phyloP scores from a whole-genome alignment of 2,888 invertebrate species.

The Limnephilus marmoratus region DNA sequence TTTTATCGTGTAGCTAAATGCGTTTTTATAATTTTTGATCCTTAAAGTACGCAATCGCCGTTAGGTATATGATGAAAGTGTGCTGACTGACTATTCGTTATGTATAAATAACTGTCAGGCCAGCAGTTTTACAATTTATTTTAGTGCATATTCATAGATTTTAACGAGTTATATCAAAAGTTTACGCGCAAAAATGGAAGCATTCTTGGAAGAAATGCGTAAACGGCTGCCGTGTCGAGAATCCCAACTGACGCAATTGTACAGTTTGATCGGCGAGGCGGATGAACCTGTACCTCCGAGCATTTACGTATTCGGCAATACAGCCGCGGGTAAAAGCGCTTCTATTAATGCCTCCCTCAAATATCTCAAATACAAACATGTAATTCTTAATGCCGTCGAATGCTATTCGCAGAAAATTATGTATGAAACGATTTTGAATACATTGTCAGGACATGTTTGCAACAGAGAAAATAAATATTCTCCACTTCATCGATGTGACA shows the following conservation, averaged over 20 bases:
- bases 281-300: constrained; percentile 82
- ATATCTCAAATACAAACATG: constrained; percentile 78
- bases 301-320: constrained; percentile 89
- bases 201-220: constrained; percentile 71
- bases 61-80: too few species aligned
- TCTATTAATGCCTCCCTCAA: constrained; percentile 78
- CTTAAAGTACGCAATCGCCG: not conserved
- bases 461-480: constrained; percentile 71
- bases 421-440: constrained; percentile 85
- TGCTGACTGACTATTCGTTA: not conserved
- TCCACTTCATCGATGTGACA: constrained; percentile 80
- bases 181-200: constrained; percentile 73
- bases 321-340: constrained; percentile 90
- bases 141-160: not conserved
- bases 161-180: not conserved
- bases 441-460: constrained; percentile 74
- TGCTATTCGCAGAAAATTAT: constrained; percentile 87
- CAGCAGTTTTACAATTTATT: not conserved
- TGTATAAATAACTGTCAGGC: not conserved
- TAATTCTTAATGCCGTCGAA: constrained; percentile 88
- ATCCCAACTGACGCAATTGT: constrained; percentile 74
- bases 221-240: constrained; percentile 75
- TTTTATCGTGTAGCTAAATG: not conserved
- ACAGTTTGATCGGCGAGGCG: constrained; percentile 74
- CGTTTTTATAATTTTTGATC: not conserved